A percentile compares a stretch with the other conserved stretches of the same genome.
Evolutionary conservation across 1,140 invertebrate species (phyloP).

Genomic region (Scaptomyza montana): DNA sequence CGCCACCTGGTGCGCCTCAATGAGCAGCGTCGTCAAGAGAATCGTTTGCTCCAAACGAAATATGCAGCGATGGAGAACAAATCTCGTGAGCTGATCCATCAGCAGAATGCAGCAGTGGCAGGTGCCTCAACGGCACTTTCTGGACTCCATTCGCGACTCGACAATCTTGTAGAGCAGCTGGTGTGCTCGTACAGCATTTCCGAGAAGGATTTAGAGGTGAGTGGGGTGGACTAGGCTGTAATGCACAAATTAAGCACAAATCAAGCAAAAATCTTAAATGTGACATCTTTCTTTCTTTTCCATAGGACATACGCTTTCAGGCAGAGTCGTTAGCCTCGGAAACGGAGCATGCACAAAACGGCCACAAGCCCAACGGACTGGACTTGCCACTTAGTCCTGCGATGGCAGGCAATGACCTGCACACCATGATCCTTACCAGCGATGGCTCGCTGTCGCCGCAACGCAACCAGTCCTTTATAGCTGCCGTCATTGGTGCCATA

Average conservation of each 20-base stretch:
- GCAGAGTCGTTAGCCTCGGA: constrained; percentile 89
- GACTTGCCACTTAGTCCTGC: constrained; percentile 59
- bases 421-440: constrained; percentile 79
- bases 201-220: constrained; percentile 89
- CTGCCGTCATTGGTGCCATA: constrained; percentile 88
- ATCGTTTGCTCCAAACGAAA: constrained; percentile 87
- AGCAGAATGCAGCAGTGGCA: constrained; percentile 89
- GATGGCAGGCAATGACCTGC: constrained; percentile 43
- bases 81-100: constrained; percentile 87
- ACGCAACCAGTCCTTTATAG: constrained; percentile 87
- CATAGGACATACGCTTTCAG: constrained; percentile 89
- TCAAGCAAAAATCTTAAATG: not conserved
- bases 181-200: constrained; percentile 90
- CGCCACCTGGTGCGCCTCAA: constrained; percentile 90
- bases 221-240: not conserved
- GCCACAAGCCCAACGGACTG: constrained; percentile 60
- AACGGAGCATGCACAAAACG: constrained; percentile 86
- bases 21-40: constrained; percentile 91
- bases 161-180: constrained; percentile 88
- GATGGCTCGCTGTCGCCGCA: constrained; percentile 86
- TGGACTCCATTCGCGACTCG: constrained; percentile 88
- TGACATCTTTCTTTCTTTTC: not conserved
- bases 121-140: constrained; percentile 89
- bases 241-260: too few species aligned
- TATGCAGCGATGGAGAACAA: constrained; percentile 87